A percentile compares a stretch with the other conserved stretches of the same genome.
phyloP scores from a whole-genome alignment of 2,797 vertebrate species.

The Melanogrammus aeglefinus region DNA sequence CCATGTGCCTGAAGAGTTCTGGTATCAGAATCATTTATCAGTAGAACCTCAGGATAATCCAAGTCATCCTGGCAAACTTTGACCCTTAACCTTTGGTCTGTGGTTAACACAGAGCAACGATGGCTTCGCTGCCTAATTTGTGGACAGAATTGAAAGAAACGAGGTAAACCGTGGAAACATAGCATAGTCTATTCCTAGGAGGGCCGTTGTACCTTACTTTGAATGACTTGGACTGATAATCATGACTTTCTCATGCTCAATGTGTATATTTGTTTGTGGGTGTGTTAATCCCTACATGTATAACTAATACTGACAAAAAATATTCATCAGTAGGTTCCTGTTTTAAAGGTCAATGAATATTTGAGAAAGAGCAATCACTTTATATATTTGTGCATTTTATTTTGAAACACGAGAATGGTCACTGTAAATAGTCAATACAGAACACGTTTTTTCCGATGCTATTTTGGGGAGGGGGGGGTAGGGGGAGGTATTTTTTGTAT shows the following conservation, averaged over 20 bases:
- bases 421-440: slow-evolving; percentile 44
- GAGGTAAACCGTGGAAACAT: no score
- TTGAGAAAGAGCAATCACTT: not conserved
- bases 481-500: not conserved
- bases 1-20: not conserved
- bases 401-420: not conserved
- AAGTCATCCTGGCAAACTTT: not conserved
- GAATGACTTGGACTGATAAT: not conserved
- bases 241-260: not conserved
- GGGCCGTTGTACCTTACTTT: not conserved
- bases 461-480: not conserved
- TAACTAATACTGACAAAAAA: not conserved
- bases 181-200: not conserved
- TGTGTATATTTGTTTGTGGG: not conserved
- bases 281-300: not conserved
- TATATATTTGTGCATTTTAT: slow-evolving; percentile 3
- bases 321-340: not conserved
- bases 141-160: no score
- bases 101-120: not conserved
- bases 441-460: not conserved
- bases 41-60: not conserved
- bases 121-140: no score
- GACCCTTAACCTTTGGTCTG: not conserved
- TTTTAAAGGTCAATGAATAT: not conserved
- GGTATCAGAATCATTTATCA: not conserved